phyloP scores from a whole-genome alignment of 1,140 invertebrate species.

The Streblospio benedicti region DNA sequence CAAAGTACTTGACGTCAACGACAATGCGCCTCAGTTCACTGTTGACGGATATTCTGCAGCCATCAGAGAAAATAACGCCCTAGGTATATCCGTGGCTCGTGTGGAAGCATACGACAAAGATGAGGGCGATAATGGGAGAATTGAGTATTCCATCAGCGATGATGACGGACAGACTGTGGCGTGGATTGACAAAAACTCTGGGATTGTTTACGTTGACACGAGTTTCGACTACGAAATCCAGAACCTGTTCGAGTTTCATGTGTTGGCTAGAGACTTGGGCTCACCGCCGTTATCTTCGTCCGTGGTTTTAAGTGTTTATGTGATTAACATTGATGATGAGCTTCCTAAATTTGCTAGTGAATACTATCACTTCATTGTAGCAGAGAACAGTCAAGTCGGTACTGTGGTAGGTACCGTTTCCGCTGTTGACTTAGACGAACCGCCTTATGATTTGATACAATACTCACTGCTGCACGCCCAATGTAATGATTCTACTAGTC shows the following conservation, averaged over 20 bases:
- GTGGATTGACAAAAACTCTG: slow-evolving; percentile 1
- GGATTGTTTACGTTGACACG: neutral
- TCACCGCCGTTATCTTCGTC: neutral
- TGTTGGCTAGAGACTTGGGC: slow-evolving; percentile 10
- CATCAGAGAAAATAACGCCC: slow-evolving; percentile 9
- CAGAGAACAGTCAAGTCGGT: slow-evolving; percentile 32
- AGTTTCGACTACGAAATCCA: slow-evolving; percentile 11
- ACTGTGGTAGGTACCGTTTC: slow-evolving; percentile 22
- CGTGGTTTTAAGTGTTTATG: neutral
- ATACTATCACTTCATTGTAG: slow-evolving; percentile 11
- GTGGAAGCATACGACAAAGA: slow-evolving; percentile 11
- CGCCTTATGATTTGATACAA: neutral
- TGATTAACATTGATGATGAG: slow-evolving; percentile 14
- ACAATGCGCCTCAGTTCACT: slow-evolving; percentile 11
- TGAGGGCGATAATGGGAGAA: neutral
- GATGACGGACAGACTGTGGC: neutral
- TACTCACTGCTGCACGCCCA: slow-evolving; percentile 5
- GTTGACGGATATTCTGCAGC: slow-evolving; percentile 3
- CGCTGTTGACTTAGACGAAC: slow-evolving; percentile 23
- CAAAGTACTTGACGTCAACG: slow-evolving; percentile 15
- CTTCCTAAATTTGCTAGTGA: slow-evolving; percentile 3
- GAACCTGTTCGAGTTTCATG: neutral
- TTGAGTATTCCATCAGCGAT: slow-evolving; percentile 3
- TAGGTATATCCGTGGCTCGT: neutral
- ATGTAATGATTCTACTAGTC: too few species aligned